Percentiles rank a stretch among this genome's conserved stretches.
Conservation (phyloP, 2,113 vertebrate genomes). For the Oxyura jamaicensis region DNA sequence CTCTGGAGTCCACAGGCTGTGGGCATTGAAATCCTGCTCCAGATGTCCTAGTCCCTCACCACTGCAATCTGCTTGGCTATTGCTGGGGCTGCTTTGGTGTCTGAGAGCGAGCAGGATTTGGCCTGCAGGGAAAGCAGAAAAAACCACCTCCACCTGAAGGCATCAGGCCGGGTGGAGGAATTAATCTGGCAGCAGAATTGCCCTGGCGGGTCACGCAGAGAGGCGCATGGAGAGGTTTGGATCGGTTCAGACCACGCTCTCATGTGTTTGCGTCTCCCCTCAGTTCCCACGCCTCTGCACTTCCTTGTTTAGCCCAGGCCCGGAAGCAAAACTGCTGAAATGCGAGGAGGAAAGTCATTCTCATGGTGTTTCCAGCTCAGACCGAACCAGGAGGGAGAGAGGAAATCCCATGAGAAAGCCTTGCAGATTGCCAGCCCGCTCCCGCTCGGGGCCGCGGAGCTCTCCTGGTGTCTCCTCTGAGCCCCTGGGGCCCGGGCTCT, state of each 20-base stretch:
- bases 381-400: constrained; percentile 52
- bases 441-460: background rate
- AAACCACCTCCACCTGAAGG: constrained; percentile 1
- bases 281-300: constrained; percentile 69
- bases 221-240: background rate
- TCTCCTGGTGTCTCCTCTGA: constrained; percentile 21
- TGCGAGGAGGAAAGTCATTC: constrained; percentile 62
- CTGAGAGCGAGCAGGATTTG: background rate
- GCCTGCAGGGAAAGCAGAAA: background rate
- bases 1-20: background rate
- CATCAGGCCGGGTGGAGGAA: background rate
- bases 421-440: background rate
- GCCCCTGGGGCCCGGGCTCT: background rate
- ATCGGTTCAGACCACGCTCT: background rate
- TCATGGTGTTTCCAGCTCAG: constrained; percentile 63
- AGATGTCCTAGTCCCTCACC: background rate
- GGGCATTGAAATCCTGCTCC: background rate
- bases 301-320: constrained; percentile 70
- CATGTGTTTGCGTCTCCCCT: constrained; percentile 55
- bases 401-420: constrained; percentile 60
- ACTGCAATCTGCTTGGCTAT: background rate
- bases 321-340: constrained; percentile 69
- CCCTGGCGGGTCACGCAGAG: background rate
- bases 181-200: background rate
- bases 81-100: background rate